Conservation (phyloP, 2,888 invertebrate species). For the Drosophila picticornis region DNA sequence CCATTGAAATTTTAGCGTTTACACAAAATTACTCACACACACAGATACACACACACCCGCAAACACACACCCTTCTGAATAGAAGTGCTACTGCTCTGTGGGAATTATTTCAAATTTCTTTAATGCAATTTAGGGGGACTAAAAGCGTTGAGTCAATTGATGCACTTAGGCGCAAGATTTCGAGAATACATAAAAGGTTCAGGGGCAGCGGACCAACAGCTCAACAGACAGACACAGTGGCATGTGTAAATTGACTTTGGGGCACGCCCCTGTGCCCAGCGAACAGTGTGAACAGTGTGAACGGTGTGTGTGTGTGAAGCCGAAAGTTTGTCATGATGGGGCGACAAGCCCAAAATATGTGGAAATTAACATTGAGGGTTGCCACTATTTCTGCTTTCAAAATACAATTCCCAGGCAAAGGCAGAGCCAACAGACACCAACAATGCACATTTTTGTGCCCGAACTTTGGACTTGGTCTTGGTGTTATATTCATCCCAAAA, state of each 20-base stretch:
- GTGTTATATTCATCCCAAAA: slow-evolving; percentile 64
- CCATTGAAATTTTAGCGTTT: neutral
- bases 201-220: slow-evolving; percentile 9
- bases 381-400: slow-evolving; percentile 63
- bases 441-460: slow-evolving; percentile 45
- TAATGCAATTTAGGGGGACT: slow-evolving; percentile 56
- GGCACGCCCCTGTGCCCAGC: slow-evolving; percentile 52
- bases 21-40: neutral
- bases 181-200: slow-evolving; percentile 30
- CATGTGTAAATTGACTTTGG: slow-evolving; percentile 68
- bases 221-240: slow-evolving; percentile 25
- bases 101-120: slow-evolving; percentile 49
- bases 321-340: slow-evolving; percentile 28
- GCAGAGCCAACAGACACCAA: slow-evolving; percentile 24
- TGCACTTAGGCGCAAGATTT: slow-evolving; percentile 66
- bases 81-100: neutral
- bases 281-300: slow-evolving; percentile 47
- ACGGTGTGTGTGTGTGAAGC: slow-evolving; percentile 13
- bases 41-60: neutral
- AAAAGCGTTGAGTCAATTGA: slow-evolving; percentile 62
- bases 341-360: slow-evolving; percentile 40
- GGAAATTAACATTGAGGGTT: slow-evolving; percentile 66
- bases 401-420: slow-evolving; percentile 60
- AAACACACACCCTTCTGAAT: neutral
- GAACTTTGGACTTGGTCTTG: slow-evolving; percentile 19